Evolutionary conservation across 2,113 vertebrate genomes (phyloP).

Genomic region (Oenanthe oenanthe): DNA sequence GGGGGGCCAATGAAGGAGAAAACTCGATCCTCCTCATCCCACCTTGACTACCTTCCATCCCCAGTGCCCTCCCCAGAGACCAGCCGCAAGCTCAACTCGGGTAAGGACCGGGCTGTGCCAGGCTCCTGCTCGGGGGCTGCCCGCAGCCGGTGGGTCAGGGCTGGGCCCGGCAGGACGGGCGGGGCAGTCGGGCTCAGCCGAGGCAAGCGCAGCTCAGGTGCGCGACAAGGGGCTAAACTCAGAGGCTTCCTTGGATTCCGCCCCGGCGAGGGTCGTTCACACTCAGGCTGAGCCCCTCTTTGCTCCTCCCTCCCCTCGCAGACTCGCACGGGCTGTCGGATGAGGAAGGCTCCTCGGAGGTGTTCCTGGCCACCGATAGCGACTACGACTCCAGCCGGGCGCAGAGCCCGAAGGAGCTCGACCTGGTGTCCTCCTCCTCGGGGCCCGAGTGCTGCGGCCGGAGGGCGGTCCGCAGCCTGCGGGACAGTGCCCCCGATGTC

Average conservation of each 20-base stretch:
- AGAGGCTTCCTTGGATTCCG: not conserved
- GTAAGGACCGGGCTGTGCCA: conserved; percentile 48
- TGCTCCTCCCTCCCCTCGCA: not conserved
- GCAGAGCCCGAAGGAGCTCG: conserved; percentile 86
- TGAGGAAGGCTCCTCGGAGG: conserved; percentile 88
- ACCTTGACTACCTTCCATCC: conserved; percentile 84
- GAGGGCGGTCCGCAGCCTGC: conserved; percentile 57
- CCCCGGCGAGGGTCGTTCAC: fast-evolving
- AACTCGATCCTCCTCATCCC: conserved; percentile 79
- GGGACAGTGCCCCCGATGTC: conserved; percentile 83
- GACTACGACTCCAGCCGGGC: conserved; percentile 89
- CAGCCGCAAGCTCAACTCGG: conserved; percentile 78
- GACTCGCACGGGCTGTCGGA: conserved; percentile 84
- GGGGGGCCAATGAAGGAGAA: conserved; percentile 70
- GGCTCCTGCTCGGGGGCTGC: not conserved
- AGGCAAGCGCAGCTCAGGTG: fast-evolving
- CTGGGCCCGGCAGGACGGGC: fast-evolving
- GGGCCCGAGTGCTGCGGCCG: conserved; percentile 72
- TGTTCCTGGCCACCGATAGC: conserved; percentile 89
- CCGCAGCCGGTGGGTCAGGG: fast-evolving
- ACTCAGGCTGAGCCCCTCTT: not conserved
- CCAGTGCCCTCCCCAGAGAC: conserved; percentile 83
- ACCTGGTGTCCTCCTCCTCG: conserved; percentile 79
- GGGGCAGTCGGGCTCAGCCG: fast-evolving
- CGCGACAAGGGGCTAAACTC: fast-evolving